phyloP scores from a whole-genome alignment of 2,888 invertebrate genomes.

The Latheticus oryzae region DNA sequence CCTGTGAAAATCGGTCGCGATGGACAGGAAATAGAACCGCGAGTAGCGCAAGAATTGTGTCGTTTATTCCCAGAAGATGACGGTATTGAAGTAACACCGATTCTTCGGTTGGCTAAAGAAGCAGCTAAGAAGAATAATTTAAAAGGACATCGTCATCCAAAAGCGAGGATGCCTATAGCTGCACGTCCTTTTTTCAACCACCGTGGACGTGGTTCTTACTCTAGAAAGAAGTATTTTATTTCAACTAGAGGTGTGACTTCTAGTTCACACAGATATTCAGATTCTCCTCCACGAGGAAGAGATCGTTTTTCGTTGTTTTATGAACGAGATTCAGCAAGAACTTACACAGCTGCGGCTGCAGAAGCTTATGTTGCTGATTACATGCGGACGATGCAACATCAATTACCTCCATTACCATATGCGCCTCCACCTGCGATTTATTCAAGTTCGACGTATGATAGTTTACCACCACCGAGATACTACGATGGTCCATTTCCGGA shows the following conservation, averaged over 20 bases:
- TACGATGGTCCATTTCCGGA: conserved; percentile 84
- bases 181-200: conserved; percentile 67
- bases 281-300: conserved; percentile 68
- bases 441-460: conserved; percentile 69
- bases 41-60: conserved; percentile 94
- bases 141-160: conserved; percentile 65
- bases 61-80: conserved; percentile 94
- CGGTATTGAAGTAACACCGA: conserved; percentile 88
- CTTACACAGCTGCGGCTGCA: conserved; percentile 73
- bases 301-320: conserved; percentile 74
- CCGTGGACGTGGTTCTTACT: conserved; percentile 68
- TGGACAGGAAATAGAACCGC: conserved; percentile 97
- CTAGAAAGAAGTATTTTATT: conserved; percentile 74
- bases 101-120: conserved; percentile 87
- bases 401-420: conserved; percentile 86
- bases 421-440: conserved; percentile 74
- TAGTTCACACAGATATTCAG: conserved; percentile 70
- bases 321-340: conserved; percentile 67
- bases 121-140: conserved; percentile 72
- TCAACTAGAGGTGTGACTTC: conserved; percentile 73
- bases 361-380: conserved; percentile 91
- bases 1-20: conserved; percentile 99
- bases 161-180: conserved; percentile 65
- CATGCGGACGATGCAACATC: conserved; percentile 89
- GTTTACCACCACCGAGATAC: conserved; percentile 79